These are phyloP conservation scores for Pristiophorus japonicus DNA, from an alignment of 2,113 vertebrate species.

Conservation along the genomic window DNA sequence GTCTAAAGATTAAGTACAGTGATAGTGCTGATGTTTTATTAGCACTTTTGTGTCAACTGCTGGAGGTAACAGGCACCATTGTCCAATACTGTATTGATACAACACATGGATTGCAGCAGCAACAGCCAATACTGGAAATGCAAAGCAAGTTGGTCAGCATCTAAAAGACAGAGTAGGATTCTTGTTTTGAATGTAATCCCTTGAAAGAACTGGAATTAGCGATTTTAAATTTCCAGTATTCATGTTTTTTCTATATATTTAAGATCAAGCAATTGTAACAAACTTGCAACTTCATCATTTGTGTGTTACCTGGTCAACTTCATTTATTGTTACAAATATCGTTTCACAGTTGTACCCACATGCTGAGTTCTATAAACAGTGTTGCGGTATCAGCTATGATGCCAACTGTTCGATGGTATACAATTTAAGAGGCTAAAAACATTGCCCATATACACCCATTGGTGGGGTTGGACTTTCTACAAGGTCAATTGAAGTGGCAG, in stretches of 20 bases:
- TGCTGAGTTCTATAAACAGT: background rate
- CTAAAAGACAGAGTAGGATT: background rate
- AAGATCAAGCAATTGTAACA: background rate
- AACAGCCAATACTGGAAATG: background rate
- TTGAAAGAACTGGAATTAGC: no score
- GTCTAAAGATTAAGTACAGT: background rate
- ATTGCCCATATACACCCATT: background rate
- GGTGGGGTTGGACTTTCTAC: background rate
- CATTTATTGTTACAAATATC: background rate
- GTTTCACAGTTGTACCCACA: background rate
- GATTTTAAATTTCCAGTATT: background rate
- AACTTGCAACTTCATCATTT: background rate
- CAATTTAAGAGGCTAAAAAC: background rate
- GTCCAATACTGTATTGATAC: background rate
- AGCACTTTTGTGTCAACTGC: background rate
- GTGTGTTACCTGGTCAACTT: background rate
- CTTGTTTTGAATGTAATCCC: background rate
- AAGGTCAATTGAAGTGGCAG: background rate
- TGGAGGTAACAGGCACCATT: background rate
- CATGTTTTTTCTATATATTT: background rate
- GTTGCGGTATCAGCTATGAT: background rate
- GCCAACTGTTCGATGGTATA: background rate
- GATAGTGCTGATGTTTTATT: background rate
- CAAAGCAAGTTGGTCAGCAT: background rate
- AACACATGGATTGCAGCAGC: background rate